Evolutionary conservation across 2,113 vertebrate species (phyloP), one percentile per base, ranked within the genome.

Genomic region (Chaetura pelagica): DNA sequence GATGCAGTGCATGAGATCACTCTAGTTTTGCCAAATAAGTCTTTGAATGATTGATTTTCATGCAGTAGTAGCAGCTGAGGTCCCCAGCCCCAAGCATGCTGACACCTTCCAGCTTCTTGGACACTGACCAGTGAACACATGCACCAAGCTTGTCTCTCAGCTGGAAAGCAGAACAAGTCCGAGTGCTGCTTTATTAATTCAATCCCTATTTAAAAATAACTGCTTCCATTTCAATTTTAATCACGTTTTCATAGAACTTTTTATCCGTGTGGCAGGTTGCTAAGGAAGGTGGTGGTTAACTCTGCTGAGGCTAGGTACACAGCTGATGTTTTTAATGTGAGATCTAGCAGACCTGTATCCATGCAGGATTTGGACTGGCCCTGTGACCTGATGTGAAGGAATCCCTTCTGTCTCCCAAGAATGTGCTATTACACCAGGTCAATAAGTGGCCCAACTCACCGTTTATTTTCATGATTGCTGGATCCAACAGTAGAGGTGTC

Each of bases 251-350:
- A 3, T 32, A 30, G 3, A 19, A 54, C 1, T 21, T 85, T 88
- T 83, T 64, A 38, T 61, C 51, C 2, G 0, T 12, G 54, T 54
- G 59, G 40, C 34, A 61, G 66, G 46, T 35, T 51, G n/a, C 27
- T 49, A 3, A 34, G 42, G n/a, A 62, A 92, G n/a, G 72, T 4
- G 15, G 46, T 13, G 12, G 11, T 57, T 30, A 12, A 51, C 32
- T 66, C 0, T 2, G 17, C 57, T 2, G 12, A 35, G 35, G 34
- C 35, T 77, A 4, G 46, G 1, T 4, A 11, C 3, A 2, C 12
- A 66, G 35, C 75, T 80, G 30, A 0, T 51, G 7, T 84, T 51
- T 48, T 17, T 66, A 30, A 12, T 14, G 14, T 30, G 19, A 21
- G n/a, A 32, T 9, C 29, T 7, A 57, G 40, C 67, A 88, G 42